Percentiles rank a stretch among this genome's conserved stretches.
These are phyloP conservation scores for Tangara arthus DNA, from an alignment of 2,797 vertebrate genomes.

Conservation along the genomic window DNA sequence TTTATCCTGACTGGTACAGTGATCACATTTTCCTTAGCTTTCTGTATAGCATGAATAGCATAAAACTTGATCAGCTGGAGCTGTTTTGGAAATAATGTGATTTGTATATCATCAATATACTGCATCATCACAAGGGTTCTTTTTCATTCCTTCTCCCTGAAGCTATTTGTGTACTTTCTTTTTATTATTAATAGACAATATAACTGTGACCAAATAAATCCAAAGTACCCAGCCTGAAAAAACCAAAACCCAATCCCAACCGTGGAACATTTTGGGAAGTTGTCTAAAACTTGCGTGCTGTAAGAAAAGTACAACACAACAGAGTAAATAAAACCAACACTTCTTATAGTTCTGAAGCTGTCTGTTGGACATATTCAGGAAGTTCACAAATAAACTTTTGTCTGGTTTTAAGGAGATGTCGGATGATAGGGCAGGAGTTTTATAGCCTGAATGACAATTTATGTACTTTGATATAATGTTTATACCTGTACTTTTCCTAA, in stretches of 20 bases:
- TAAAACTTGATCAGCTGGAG: neutral
- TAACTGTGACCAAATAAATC: neutral
- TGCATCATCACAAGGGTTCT: neutral
- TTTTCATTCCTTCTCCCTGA: neutral
- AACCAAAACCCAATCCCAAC: rapidly evolving
- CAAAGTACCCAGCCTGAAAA: neutral
- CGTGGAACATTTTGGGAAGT: neutral
- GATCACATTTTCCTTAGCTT: neutral
- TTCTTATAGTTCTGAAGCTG: neutral
- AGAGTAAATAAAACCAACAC: neutral
- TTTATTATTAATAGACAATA: neutral
- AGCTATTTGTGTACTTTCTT: neutral
- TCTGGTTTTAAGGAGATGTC: neutral
- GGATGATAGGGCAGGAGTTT: neutral
- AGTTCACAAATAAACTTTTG: neutral
- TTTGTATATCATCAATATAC: neutral
- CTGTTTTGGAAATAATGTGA: rapidly evolving
- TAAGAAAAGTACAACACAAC: neutral
- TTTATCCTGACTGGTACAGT: neutral
- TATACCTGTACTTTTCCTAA: neutral
- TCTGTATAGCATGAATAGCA: neutral
- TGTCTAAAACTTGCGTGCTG: neutral
- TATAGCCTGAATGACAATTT: neutral
- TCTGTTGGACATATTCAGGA: neutral
- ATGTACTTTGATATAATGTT: rapidly evolving